Evolutionary conservation across 2,888 invertebrate species (phyloP).

Genomic region (Ophion ventricosus): DNA sequence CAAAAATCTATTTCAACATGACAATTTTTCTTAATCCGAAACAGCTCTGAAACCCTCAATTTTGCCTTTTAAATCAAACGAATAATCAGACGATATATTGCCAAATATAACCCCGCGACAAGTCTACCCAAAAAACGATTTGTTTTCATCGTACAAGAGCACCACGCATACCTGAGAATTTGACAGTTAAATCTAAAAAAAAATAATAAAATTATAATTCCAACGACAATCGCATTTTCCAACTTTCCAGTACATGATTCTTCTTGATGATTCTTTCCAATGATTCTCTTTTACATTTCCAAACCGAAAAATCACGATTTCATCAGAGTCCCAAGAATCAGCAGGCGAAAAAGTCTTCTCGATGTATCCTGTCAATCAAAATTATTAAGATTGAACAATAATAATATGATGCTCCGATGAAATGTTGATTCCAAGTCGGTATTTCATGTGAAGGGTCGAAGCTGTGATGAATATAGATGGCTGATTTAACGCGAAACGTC

Average conservation of each 20-base stretch:
- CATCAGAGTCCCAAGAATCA: background rate
- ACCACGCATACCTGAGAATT: too few species aligned
- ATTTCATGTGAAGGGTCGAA: constrained; percentile 2
- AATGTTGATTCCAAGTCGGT: background rate
- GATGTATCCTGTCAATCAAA: background rate
- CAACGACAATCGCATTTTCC: too few species aligned
- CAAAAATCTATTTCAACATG: background rate
- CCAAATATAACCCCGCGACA: too few species aligned
- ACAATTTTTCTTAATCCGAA: background rate
- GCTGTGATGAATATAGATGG: constrained; percentile 7
- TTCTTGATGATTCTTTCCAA: too few species aligned
- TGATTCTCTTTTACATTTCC: background rate
- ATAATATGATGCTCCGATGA: background rate
- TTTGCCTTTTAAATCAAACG: background rate
- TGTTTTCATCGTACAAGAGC: too few species aligned
- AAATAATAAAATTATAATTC: too few species aligned
- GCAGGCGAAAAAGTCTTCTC: background rate
- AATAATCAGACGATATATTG: too few species aligned
- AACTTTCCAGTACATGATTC: too few species aligned
- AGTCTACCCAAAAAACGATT: too few species aligned
- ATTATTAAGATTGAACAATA: background rate
- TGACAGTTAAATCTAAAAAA: too few species aligned
- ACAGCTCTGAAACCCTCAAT: background rate
- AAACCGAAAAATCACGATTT: background rate
- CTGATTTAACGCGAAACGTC: background rate